These are phyloP conservation scores for Drosophila peninsularis DNA, from an alignment of 2,888 invertebrate species.

Conservation along the genomic window DNA sequence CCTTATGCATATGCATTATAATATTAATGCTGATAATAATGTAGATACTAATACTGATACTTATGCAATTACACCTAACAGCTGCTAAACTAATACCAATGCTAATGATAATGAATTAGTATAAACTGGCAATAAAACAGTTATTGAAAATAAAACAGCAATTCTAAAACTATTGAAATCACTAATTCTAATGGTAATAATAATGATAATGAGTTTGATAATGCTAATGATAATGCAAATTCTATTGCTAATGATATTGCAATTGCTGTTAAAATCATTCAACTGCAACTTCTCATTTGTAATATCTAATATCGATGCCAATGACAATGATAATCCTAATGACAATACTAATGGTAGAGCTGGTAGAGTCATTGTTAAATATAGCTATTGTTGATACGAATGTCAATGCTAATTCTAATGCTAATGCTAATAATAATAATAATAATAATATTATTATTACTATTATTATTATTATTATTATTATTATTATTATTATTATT, in stretches of 20 bases:
- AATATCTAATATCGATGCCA: too few species aligned
- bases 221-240: background rate
- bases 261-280: background rate
- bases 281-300: too few species aligned
- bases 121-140: too few species aligned
- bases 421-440: too few species aligned
- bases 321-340: background rate
- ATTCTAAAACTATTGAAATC: background rate
- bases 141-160: too few species aligned
- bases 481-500: too few species aligned
- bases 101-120: background rate
- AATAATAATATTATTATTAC: too few species aligned
- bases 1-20: slow-evolving; percentile 5
- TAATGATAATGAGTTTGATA: background rate
- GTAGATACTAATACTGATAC: background rate
- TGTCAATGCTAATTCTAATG: background rate
- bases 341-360: too few species aligned
- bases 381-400: background rate
- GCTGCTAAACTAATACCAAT: too few species aligned
- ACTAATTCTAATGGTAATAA: background rate
- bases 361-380: background rate
- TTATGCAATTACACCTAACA: background rate
- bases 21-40: background rate
- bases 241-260: background rate
- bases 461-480: too few species aligned